A percentile compares a stretch with the other conserved stretches of the same genome.
These are phyloP conservation scores for Ichneumoninae sp. DNA, from an alignment of 2,888 invertebrate genomes.

Conservation along the genomic window DNA sequence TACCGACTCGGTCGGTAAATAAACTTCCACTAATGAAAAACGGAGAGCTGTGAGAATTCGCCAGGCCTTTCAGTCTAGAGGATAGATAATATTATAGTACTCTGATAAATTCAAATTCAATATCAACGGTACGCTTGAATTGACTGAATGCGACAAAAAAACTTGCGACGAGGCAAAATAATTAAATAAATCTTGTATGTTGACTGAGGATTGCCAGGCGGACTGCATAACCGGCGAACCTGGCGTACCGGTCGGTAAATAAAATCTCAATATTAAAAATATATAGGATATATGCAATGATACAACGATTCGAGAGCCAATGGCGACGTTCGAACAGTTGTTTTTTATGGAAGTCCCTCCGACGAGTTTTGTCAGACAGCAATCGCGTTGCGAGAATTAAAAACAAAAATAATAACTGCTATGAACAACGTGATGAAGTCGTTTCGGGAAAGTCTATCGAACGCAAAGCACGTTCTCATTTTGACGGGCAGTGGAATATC, in stretches of 20 bases:
- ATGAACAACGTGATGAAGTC: conserved; percentile 78
- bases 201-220: not conserved
- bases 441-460: conserved; percentile 87
- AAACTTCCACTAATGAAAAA: too few relatives aligned
- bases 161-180: not conserved
- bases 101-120: not conserved
- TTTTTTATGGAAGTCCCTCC: not conserved
- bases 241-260: not conserved
- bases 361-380: not conserved
- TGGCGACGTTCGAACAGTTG: conserved; percentile 6
- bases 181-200: not conserved
- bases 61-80: not conserved
- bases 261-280: not conserved
- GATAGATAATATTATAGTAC: not conserved
- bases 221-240: not conserved
- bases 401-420: not conserved
- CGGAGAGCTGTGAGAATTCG: not conserved
- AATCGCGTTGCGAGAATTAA: not conserved
- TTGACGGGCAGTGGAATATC: conserved; percentile 93
- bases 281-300: not conserved
- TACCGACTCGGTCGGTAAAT: too few relatives aligned
- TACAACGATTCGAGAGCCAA: not conserved
- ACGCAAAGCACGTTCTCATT: conserved; percentile 88
- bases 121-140: too few relatives aligned
- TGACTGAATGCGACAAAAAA: not conserved